Evolutionary conservation across 2,113 vertebrate species (phyloP).

Genomic region (Paramisgurnus dabryanus): DNA sequence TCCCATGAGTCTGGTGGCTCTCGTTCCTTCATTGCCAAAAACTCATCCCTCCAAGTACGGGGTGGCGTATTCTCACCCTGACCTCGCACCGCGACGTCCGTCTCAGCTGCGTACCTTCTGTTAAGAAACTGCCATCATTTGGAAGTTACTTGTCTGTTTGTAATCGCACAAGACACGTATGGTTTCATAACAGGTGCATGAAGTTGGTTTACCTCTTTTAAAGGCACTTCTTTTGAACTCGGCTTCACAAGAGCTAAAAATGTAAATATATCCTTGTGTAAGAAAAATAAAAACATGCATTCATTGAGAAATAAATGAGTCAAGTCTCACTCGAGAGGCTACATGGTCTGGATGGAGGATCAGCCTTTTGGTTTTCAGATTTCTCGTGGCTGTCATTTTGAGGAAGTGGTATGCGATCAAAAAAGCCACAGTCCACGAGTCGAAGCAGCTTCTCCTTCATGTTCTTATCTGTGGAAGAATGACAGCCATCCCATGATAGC

Average conservation of each 20-base stretch:
- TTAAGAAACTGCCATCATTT: constrained; percentile 81
- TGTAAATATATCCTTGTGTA: not conserved
- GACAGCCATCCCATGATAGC: not conserved
- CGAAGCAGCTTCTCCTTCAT: constrained; percentile 85
- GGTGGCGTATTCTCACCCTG: constrained; percentile 59
- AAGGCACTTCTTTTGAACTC: constrained; percentile 73
- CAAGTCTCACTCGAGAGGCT: constrained; percentile 52
- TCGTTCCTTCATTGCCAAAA: constrained; percentile 70
- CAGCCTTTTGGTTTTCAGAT: not conserved
- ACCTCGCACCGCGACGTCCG: constrained; percentile 63
- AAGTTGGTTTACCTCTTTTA: constrained; percentile 79
- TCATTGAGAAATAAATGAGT: not conserved
- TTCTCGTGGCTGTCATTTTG: constrained; percentile 58
- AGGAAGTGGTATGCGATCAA: constrained; percentile 81
- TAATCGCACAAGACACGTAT: not conserved
- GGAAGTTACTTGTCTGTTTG: constrained; percentile 52
- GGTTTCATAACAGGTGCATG: no score
- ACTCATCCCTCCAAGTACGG: constrained; percentile 77
- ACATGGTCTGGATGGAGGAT: not conserved
- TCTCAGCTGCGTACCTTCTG: constrained; percentile 78
- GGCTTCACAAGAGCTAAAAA: constrained; percentile 68
- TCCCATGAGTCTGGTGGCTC: constrained; percentile 87
- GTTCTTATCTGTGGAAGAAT: constrained; percentile 79
- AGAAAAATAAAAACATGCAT: not conserved
- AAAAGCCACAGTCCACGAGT: constrained; percentile 86